Base-by-base conservation (phyloP, 1,140 invertebrate genomes). In the Dreissena polymorpha region DNA sequence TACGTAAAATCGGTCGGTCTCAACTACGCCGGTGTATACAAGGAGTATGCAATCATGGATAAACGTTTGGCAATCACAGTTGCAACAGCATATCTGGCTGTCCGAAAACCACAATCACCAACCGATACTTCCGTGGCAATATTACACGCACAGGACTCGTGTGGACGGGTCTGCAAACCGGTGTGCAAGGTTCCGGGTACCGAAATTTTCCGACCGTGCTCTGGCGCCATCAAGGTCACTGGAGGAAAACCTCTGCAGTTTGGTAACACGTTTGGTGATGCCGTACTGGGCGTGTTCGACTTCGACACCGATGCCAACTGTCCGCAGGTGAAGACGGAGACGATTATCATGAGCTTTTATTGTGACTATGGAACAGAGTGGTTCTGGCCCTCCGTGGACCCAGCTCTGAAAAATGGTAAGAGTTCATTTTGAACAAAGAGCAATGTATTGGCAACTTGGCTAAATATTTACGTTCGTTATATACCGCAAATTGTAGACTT, bases 11-110 rank as follows among this genome's bases (percentile, higher is more conserved):
- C 89, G 23, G 80, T 82, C 51, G 90, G 90, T 10, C 64, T 90
- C 23, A 90, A 90, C 69, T 91, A 91, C 67, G 85, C 89, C 14
- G 90, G 90, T 27, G 70, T 53, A n/a, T 91, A 91, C 72, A 90
- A 89, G 63, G 90, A 90, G 53, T 89, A 89, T n/a, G 86, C 90
- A 27, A 89, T 91, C 63, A 82, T 90, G 13, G 90, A 91, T 55
- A 86, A 84, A 68, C 77, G 90, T 21, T 77, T 89, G 64, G 88
- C 90, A 16, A 86, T 89, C 2, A 89, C 89, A 1, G 80, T 88
- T 13, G 80, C 86, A 50, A 90, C 88, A 14, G 86, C 89, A 23
- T 90, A 89, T 73, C 21, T 91, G 10, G 89, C 87, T 21, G 86
- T 91, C 0, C 86, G 88, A 68, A 86, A 86, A 76, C 89, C 84